Base-by-base conservation (phyloP, 2,797 vertebrate species). In the Nyctalus aviator region DNA sequence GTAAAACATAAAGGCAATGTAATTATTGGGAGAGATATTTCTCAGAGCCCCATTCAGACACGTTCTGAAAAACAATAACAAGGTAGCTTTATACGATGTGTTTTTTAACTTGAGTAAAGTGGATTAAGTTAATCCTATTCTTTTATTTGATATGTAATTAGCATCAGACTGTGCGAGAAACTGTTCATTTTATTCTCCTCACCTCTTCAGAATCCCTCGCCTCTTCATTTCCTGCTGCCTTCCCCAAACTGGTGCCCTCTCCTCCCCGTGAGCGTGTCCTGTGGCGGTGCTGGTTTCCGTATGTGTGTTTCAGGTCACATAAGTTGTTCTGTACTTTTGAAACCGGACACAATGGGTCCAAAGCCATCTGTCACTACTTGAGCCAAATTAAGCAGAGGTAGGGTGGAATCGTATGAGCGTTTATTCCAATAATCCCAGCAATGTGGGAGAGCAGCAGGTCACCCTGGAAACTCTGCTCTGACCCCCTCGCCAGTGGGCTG, bases 1-100 rank as follows among this genome's bases (percentile, higher is more conserved):
- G 88, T 89, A 97, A 96, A 93, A 85, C 59, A 96, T 53, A 94
- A 88, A 95, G 50, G 95, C 93, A 94, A 66, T 95, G 50, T 81
- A 76, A 96, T 71, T 69, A 88, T 25, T 83, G 35, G 69, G 88
- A 79, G 87, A 30, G 85, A 20, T 75, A 30, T 90, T 75, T 92
- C 94, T 85, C 73, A 57, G 71, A 87, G 44, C n/a, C 93, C 55
- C 91, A 82, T 69, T 85, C 27, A 91, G 81, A 57, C 83, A 71
- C 86, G 21, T 62, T 84, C 62, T 68, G 9, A 93, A 88, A 53
- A 53, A 53, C 46, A 48, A 11, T 14, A 48, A 73, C 68, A n/a
- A 44, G 75, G 66, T 21, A 21, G 15, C 18, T 79, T 77, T 18
- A 79, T 23, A 44, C 84, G 73, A 81, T 0, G 2, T 30, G 27